phyloP scores from a whole-genome alignment of 1,140 invertebrate species.

The Magallana gigas region DNA sequence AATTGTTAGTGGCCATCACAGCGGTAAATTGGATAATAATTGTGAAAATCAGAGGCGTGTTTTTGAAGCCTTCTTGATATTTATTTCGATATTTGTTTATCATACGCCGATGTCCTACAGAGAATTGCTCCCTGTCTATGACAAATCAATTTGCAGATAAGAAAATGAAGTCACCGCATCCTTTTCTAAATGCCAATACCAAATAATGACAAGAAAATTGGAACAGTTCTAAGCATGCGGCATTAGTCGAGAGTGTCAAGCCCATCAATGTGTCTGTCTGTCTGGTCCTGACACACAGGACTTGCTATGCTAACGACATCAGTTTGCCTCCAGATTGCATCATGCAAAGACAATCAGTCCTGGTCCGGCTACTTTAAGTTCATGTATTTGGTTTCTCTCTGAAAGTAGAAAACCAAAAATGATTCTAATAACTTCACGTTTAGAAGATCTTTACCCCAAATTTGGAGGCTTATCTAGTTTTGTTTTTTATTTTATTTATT shows the following conservation, averaged over 20 bases:
- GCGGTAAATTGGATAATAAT: too few species aligned
- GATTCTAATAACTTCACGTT: too few species aligned
- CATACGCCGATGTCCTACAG: background rate
- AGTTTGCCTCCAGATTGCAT: background rate
- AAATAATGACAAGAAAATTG: background rate
- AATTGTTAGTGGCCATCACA: too few species aligned
- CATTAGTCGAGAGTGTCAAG: background rate
- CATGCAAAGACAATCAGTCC: background rate
- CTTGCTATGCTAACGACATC: background rate
- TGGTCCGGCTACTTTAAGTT: background rate
- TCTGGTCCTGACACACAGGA: background rate
- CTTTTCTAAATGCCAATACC: background rate
- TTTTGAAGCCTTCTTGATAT: background rate
- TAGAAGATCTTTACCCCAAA: too few species aligned
- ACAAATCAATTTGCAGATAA: constrained; percentile 2
- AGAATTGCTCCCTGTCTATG: background rate
- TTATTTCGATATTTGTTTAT: background rate
- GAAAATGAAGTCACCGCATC: background rate
- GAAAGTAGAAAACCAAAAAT: too few species aligned
- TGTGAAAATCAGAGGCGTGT: too few species aligned
- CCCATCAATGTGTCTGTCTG: background rate
- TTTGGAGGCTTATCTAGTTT: too few species aligned
- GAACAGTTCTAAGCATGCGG: background rate
- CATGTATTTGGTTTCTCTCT: too few species aligned
- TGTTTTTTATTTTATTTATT: too few species aligned